Evolutionary conservation across 2,113 vertebrate genomes (phyloP).

Genomic region (Odontesthes bonariensis): DNA sequence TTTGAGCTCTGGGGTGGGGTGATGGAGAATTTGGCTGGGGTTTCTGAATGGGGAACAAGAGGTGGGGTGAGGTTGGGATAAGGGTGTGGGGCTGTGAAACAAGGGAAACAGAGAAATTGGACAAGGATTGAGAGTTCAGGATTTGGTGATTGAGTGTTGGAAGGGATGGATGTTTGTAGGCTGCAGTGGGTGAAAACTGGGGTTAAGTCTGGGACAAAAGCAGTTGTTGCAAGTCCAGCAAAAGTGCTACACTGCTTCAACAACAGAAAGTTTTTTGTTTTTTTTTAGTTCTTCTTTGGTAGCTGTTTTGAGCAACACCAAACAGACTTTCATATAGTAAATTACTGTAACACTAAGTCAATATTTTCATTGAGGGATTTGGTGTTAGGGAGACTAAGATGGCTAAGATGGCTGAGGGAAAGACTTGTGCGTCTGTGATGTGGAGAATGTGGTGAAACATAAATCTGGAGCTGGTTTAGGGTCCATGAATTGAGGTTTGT

Average conservation of each 20-base stretch:
- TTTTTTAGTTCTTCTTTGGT: too few species aligned
- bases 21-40: conserved; percentile 32
- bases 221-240: conserved; percentile 1
- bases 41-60: conserved; percentile 34
- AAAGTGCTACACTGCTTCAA: not conserved
- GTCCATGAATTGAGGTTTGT: conserved; percentile 51
- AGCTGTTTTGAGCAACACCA: not conserved
- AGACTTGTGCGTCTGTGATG: conserved; percentile 38
- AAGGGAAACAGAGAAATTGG: not conserved
- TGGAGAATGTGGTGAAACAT: conserved; percentile 42
- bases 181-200: not conserved
- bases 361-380: conserved; percentile 41
- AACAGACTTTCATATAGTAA: conserved; percentile 18
- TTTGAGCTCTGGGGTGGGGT: conserved; percentile 43
- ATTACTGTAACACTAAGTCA: conserved; percentile 42
- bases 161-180: conserved; percentile 1
- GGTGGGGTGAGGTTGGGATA: conserved; percentile 38
- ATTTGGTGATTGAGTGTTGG: conserved; percentile 6
- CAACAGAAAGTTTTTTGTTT: not conserved
- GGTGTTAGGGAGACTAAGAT: conserved; percentile 20
- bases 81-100: conserved; percentile 32
- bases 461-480: conserved; percentile 42
- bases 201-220: conserved; percentile 20
- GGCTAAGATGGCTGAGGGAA: conserved; percentile 5
- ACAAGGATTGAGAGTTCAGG: conserved; percentile 3